Evolutionary conservation across 1,140 invertebrate species (phyloP), one percentile per base, ranked within the genome.

Genomic region (Bombus turneri): DNA sequence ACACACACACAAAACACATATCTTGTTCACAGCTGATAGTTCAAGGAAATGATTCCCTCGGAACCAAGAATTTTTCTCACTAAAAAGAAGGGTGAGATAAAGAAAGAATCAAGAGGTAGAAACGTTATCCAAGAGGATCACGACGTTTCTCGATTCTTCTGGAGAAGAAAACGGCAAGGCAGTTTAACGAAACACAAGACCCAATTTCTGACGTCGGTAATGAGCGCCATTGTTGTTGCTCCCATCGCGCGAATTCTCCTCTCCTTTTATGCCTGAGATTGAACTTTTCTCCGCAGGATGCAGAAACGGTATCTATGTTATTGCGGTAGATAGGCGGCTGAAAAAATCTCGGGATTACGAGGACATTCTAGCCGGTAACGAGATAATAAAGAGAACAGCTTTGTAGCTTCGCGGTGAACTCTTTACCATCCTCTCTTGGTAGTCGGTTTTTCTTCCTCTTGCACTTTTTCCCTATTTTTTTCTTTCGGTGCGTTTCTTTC

Each of bases 301-400:
- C 82, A 79, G 76, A 79, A 62, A 59, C 41, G 87, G 78, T 86
- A 89, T 80, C 85, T 62, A 47, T 73, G 69, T 71, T 81, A 41
- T 87, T 73, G 85, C 41, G 76, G 75, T 69, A 78, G 69, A 78
- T 71, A 68, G 71, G 15, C 37, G 31, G 79, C 53, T 59, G 75
- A 59, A 81, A 91, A 88, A 91, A 85, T 80, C 91, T 88, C 81
- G 39, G 85, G 88, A 91, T 92, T 90, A 92, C 86, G 88, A 88
- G 88, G 71, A 87, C 88, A 81, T 89, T 91, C 84, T 81, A 84
- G 64, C 64, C 34, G 85, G 88, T 92, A 93, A 93, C 88, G 88
- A 91, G 92, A 92, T 93, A 93, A 92, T 92, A 92, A 92, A 92
- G 88, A 83, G 86, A 89, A 78, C 89, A 85, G 91, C 87, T 87